Evolutionary conservation across 2,888 invertebrate species (phyloP).

Genomic region (Ametastegia equiseti): DNA sequence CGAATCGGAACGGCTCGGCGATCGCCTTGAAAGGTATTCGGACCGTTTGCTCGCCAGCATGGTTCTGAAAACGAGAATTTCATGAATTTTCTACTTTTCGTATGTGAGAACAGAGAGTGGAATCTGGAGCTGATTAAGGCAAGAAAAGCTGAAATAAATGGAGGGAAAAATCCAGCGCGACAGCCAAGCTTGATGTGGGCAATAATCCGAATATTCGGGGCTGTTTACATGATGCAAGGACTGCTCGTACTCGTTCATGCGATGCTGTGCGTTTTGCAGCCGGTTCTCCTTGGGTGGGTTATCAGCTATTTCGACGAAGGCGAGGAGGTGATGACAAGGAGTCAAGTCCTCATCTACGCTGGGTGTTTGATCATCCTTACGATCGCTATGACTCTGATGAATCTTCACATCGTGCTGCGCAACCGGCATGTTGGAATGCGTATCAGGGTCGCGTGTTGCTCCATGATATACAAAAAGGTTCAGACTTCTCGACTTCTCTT

Average conservation of each 20-base stretch:
- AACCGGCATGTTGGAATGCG: slow-evolving; percentile 79
- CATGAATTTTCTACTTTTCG: not conserved
- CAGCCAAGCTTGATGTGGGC: slow-evolving; percentile 75
- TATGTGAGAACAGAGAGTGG: slow-evolving; percentile 73
- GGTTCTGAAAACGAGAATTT: too few relatives aligned
- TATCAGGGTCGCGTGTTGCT: slow-evolving; percentile 83
- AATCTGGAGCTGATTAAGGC: slow-evolving; percentile 70
- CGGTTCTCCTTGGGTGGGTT: slow-evolving; percentile 64
- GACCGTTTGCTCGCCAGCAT: too few relatives aligned
- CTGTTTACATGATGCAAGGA: slow-evolving; percentile 58
- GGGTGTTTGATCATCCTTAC: slow-evolving; percentile 71
- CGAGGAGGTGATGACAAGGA: slow-evolving; percentile 63
- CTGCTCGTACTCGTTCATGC: slow-evolving; percentile 53
- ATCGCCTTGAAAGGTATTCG: slow-evolving; percentile 72
- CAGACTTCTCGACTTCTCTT: too few relatives aligned
- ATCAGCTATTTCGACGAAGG: slow-evolving; percentile 63
- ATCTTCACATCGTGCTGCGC: slow-evolving; percentile 74
- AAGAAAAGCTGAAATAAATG: slow-evolving; percentile 52
- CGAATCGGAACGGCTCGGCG: slow-evolving; percentile 69
- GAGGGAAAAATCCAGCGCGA: slow-evolving; percentile 62
- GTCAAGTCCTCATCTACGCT: slow-evolving; percentile 71
- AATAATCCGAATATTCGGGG: slow-evolving; percentile 74
- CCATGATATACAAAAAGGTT: slow-evolving; percentile 85
- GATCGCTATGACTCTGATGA: slow-evolving; percentile 68
- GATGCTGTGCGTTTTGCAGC: slow-evolving; percentile 55